Conservation (phyloP, 2,113 vertebrate species). For the Hyaena hyaena region DNA sequence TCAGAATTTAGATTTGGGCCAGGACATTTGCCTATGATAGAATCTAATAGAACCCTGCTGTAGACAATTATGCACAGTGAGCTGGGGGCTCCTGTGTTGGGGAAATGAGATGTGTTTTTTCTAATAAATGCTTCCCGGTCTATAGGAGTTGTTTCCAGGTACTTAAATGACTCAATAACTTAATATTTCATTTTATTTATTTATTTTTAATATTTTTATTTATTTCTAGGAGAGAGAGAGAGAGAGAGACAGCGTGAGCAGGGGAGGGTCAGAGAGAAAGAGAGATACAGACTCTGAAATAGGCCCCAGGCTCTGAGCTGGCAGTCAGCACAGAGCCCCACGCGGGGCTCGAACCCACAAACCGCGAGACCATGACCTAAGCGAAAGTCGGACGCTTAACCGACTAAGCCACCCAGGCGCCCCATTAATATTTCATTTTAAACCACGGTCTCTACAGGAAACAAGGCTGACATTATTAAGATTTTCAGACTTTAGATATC, state of each 20-base stretch:
- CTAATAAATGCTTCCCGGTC: slow-evolving; percentile 56
- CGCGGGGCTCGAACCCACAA: too few relatives aligned
- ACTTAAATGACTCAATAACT: slow-evolving; percentile 41
- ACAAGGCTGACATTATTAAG: slow-evolving; percentile 44
- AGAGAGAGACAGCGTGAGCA: too few relatives aligned
- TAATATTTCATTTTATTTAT: slow-evolving; percentile 62
- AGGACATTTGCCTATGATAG: background rate
- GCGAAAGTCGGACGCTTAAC: too few relatives aligned
- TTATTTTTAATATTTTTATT: too few relatives aligned
- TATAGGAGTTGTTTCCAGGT: slow-evolving; percentile 53
- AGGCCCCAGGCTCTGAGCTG: too few relatives aligned
- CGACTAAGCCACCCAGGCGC: too few relatives aligned
- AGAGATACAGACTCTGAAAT: too few relatives aligned
- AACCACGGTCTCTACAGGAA: slow-evolving; percentile 28
- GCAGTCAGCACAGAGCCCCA: too few relatives aligned
- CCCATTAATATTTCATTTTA: slow-evolving; percentile 65
- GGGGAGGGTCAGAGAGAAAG: too few relatives aligned
- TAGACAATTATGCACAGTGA: background rate
- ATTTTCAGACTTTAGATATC: slow-evolving; percentile 43
- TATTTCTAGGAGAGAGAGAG: too few relatives aligned
- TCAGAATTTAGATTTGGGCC: slow-evolving; percentile 62
- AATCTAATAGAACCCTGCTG: background rate
- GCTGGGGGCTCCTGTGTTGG: background rate
- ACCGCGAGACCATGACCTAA: too few relatives aligned
- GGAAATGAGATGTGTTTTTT: slow-evolving; percentile 47